A percentile compares a stretch with the other conserved stretches of the same genome.
Conservation (phyloP, 1,140 invertebrate species). For the Pomacea maculata region DNA sequence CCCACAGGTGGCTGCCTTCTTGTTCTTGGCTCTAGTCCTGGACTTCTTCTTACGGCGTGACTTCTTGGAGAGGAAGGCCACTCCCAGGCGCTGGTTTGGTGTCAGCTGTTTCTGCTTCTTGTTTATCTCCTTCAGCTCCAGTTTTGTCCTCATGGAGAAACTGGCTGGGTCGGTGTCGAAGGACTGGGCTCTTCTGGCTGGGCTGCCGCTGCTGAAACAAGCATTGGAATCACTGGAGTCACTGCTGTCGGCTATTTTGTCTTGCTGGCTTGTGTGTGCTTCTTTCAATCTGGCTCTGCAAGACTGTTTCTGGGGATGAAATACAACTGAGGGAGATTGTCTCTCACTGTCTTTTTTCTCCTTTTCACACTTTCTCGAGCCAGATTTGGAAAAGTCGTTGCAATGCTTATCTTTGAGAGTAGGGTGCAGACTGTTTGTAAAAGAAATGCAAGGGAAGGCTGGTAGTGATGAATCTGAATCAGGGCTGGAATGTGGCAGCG, state of each 20-base stretch:
- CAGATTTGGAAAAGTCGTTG: too few species aligned
- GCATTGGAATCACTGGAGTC: conserved; percentile 25
- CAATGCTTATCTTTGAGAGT: not conserved
- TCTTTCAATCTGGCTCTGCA: conserved; percentile 11
- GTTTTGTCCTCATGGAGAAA: conserved; percentile 8
- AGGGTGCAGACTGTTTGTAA: not conserved
- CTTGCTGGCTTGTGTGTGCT: not conserved
- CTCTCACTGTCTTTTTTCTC: too few species aligned
- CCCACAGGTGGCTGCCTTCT: conserved; percentile 21
- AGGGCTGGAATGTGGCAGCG: conserved; percentile 20
- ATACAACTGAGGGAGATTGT: not conserved
- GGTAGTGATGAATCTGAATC: conserved; percentile 14
- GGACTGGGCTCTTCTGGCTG: not conserved
- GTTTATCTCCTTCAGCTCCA: not conserved
- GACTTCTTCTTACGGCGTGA: conserved; percentile 21
- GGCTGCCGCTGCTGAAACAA: conserved; percentile 9
- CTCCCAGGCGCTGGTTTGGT: conserved; percentile 36
- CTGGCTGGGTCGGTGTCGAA: not conserved
- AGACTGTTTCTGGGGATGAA: conserved; percentile 7
- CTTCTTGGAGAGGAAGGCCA: conserved; percentile 48
- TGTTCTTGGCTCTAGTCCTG: conserved; percentile 8
- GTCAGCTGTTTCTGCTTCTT: conserved; percentile 32
- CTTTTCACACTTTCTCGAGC: too few species aligned
- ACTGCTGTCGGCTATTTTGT: conserved; percentile 12
- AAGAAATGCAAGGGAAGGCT: conserved; percentile 13